A percentile compares a stretch with the other conserved stretches of the same genome.
Evolutionary conservation across 2,113 vertebrate species (phyloP).

Genomic region (Nothoprocta perdicaria): DNA sequence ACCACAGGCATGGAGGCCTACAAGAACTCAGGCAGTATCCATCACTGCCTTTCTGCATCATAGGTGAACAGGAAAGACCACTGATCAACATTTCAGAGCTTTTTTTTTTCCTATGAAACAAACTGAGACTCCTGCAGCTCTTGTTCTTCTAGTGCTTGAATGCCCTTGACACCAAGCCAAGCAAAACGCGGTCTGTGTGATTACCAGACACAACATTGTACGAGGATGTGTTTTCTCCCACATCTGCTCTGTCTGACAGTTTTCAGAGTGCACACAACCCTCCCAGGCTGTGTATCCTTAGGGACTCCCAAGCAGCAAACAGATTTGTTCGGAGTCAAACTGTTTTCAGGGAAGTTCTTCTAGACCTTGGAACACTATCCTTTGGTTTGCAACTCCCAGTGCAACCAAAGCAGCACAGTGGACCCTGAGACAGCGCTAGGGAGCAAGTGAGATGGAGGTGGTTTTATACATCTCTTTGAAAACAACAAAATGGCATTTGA

Average conservation of each 20-base stretch:
- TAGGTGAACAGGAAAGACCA: background rate
- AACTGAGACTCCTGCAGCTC: background rate
- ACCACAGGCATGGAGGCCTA: background rate
- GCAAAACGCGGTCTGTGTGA: background rate
- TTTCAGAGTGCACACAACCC: background rate
- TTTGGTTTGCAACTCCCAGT: conserved; percentile 1
- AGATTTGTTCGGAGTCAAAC: background rate
- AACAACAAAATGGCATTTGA: background rate
- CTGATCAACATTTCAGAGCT: background rate
- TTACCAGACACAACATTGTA: accelerated
- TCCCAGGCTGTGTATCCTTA: background rate
- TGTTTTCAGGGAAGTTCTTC: background rate
- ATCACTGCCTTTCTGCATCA: accelerated
- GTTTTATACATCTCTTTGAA: background rate
- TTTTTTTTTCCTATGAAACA: background rate
- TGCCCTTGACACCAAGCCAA: background rate
- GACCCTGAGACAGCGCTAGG: background rate
- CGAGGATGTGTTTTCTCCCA: background rate
- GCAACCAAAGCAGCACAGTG: background rate
- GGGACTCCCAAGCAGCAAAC: background rate
- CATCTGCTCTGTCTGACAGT: background rate
- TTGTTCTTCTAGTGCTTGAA: background rate
- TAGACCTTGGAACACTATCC: background rate
- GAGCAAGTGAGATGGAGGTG: background rate
- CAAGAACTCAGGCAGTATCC: accelerated